These are phyloP conservation scores for Lanius ludovicianus DNA, from an alignment of 2,113 vertebrate genomes.

Conservation along the genomic window DNA sequence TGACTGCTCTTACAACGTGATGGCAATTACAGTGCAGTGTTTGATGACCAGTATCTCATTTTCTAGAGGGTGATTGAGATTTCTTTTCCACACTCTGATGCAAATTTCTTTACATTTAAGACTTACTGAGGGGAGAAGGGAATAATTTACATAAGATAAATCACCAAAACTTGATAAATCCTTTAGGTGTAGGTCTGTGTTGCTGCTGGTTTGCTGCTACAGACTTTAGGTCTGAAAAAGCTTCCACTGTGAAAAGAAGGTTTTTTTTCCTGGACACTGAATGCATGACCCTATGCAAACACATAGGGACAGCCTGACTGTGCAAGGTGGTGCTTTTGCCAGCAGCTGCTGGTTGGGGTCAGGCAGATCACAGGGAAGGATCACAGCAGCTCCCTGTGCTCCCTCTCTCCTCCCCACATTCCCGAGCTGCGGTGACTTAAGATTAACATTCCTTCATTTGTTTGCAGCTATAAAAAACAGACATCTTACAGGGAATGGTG, in stretches of 20 bases:
- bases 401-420: background rate
- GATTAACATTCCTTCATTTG: background rate
- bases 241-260: rapidly evolving
- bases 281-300: background rate
- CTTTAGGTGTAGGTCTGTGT: background rate
- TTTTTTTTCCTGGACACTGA: background rate
- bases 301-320: background rate
- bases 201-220: background rate
- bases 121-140: background rate
- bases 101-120: background rate
- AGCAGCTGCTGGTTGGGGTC: background rate
- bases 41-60: background rate
- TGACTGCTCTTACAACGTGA: background rate
- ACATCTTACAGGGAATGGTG: background rate
- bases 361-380: background rate
- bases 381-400: background rate
- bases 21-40: background rate
- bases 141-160: background rate
- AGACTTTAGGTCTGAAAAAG: background rate
- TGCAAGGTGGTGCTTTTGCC: background rate
- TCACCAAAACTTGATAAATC: background rate
- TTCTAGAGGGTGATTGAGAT: background rate
- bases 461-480: background rate
- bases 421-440: background rate
- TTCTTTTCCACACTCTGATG: background rate